These are phyloP conservation scores for Gallinago stenura DNA, from an alignment of 2,797 vertebrate genomes.

Conservation along the genomic window DNA sequence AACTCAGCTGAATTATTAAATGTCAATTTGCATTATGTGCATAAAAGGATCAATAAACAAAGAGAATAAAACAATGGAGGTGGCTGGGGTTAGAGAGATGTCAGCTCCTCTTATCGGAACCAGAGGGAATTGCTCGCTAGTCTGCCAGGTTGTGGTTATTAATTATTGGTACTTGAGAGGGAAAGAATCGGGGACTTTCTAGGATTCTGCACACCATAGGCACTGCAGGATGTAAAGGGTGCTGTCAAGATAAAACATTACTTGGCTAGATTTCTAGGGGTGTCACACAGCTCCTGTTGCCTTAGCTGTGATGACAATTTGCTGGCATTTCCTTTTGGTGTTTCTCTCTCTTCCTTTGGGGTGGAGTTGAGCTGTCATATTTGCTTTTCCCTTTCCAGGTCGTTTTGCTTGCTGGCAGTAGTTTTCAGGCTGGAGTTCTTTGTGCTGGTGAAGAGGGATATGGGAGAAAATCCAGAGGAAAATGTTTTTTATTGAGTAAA, in stretches of 20 bases:
- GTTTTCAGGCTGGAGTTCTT: background rate
- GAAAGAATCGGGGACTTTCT: background rate
- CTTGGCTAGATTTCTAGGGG: slow-evolving; percentile 34
- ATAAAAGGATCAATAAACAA: slow-evolving; percentile 81
- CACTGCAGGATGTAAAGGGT: background rate
- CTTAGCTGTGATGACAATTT: slow-evolving; percentile 1
- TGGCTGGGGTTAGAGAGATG: slow-evolving; percentile 41
- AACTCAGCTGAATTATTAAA: slow-evolving; percentile 81
- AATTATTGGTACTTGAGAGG: background rate
- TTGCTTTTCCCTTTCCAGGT: background rate
- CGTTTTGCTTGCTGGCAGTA: background rate
- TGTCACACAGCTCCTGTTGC: background rate
- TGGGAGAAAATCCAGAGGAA: background rate
- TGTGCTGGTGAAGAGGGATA: background rate
- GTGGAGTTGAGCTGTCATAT: background rate
- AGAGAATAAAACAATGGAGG: slow-evolving; percentile 55
- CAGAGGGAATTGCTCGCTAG: background rate
- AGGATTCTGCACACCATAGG: background rate
- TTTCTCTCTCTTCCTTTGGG: background rate
- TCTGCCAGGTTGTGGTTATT: slow-evolving; percentile 21
- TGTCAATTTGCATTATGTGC: slow-evolving; percentile 81
- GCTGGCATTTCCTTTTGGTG: background rate
- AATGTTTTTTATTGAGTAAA: background rate
- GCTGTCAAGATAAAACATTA: slow-evolving; percentile 40
- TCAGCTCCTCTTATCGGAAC: slow-evolving; percentile 58